Evolutionary conservation across 35 echinoderm and acorn worm species (phyloP), one percentile per base, ranked within the genome.

Genomic region (Amphiura filiformis): DNA sequence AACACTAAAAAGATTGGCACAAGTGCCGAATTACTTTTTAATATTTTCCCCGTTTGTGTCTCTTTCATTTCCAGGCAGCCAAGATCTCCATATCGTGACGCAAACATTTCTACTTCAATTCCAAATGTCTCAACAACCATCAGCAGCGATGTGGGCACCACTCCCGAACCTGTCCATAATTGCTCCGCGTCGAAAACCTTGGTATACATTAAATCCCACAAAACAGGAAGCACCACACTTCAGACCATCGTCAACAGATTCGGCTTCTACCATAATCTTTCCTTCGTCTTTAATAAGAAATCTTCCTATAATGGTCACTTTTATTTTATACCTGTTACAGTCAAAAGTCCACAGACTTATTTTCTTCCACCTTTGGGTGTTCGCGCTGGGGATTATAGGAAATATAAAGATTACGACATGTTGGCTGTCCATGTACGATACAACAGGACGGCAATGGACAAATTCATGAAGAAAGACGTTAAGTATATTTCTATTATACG

Each of bases 401-500:
- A 52, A 7, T 52, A 52, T 20, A 31, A 37, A 40, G 86, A 75
- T 22, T 98, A 94, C 56, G 91, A 94, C 61, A 56, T 98, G 38
- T 36, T 91, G 31, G 86, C 92, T 0, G 86, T 92, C 14, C 96
- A 98, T 75, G 57, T 81, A 1, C 75, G 83, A 1, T 98, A 92
- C 56, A 56, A 92, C 56, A 47, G 86, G 26, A 26, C 64, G 30
- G 81, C 44, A 23, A 77, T 98, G 86, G 82, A 89, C 76, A 44
- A 75, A 23, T 79, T 92, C 9, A 94, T 94, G 89, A 39, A 37
- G 11, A 86, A 92, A 2, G 79, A 47, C 39, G 79, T 92, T 36
- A 47, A 89, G 31, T 98, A 98, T 38, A 83, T 98, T 44, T 94
- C 96, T 1, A 92, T 91, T 30, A 39, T 98, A 23, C 75, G 96